phyloP scores from a whole-genome alignment of 2,113 vertebrate genomes.

The Periophthalmodon schlosseri region DNA sequence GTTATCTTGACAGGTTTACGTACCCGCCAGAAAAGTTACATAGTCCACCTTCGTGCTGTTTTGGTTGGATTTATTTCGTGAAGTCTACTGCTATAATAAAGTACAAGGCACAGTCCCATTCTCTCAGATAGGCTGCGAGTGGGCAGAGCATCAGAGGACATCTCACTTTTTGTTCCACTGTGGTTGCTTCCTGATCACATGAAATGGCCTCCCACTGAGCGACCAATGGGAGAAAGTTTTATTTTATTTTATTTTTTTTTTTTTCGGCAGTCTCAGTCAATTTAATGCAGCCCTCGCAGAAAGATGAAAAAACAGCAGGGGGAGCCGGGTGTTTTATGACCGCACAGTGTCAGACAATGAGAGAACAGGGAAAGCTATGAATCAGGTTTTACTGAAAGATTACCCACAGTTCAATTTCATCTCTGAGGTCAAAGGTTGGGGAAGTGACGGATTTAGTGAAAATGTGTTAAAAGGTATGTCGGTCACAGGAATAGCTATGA shows the following conservation, averaged over 20 bases:
- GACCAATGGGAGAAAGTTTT: slow-evolving; percentile 1
- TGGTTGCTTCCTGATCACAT: slow-evolving; percentile 12
- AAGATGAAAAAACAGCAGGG: slow-evolving; percentile 46
- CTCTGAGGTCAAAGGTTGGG: slow-evolving; percentile 25
- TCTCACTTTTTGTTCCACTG: slow-evolving; percentile 26
- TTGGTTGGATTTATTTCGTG: background rate
- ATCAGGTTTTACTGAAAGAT: slow-evolving; percentile 25
- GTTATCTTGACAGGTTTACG: too few relatives aligned
- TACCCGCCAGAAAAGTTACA: too few relatives aligned
- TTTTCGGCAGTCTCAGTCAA: slow-evolving; percentile 19
- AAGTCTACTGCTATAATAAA: background rate
- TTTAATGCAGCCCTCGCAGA: slow-evolving; percentile 23
- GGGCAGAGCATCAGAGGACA: slow-evolving; percentile 37
- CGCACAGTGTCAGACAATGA: background rate
- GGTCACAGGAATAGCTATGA: slow-evolving; percentile 1
- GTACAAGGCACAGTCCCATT: background rate
- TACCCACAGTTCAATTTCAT: background rate
- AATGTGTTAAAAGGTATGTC: slow-evolving; percentile 16
- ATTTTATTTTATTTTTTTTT: slow-evolving; percentile 4
- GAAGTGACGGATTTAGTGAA: slow-evolving; percentile 10
- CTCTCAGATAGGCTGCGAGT: slow-evolving; percentile 16
- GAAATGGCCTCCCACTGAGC: slow-evolving; percentile 24
- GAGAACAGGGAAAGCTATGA: slow-evolving; percentile 3
- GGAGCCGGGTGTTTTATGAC: slow-evolving; percentile 30
- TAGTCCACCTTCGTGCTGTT: background rate